Percentiles rank a stretch among this genome's conserved stretches.
phyloP scores from a whole-genome alignment of 2,888 invertebrate genomes.

The Spilosoma lubricipeda region DNA sequence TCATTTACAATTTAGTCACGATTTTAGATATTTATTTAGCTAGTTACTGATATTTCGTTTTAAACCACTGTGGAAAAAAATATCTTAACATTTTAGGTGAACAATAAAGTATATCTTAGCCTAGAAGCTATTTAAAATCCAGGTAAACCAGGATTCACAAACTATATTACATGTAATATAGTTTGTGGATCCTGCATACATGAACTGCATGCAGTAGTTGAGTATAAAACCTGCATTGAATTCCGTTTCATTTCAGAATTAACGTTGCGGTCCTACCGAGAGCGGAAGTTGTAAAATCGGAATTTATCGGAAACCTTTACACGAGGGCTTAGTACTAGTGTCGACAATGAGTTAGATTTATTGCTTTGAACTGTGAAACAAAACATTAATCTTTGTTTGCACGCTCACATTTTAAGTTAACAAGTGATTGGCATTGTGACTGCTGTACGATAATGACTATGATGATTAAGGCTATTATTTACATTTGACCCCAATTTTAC shows the following conservation, averaged over 20 bases:
- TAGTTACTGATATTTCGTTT: too few relatives aligned
- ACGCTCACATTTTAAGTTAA: neutral
- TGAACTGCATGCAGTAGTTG: constrained; percentile 20
- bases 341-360: constrained; percentile 7
- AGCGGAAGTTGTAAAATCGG: constrained; percentile 5
- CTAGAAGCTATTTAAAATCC: too few relatives aligned
- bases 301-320: constrained; percentile 7
- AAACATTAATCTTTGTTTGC: neutral
- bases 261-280: constrained; percentile 33
- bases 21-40: too few relatives aligned
- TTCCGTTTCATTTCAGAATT: constrained; percentile 40
- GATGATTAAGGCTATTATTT: neutral
- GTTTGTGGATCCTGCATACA: too few relatives aligned
- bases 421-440: neutral
- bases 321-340: constrained; percentile 1
- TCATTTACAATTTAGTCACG: neutral
- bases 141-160: constrained; percentile 10
- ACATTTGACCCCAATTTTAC: too few relatives aligned
- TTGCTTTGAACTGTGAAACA: neutral
- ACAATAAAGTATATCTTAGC: too few relatives aligned
- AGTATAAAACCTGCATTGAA: constrained; percentile 38
- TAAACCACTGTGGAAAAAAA: too few relatives aligned
- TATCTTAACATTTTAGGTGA: too few relatives aligned
- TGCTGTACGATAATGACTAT: neutral
- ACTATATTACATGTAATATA: constrained; percentile 23